A percentile compares a stretch with the other conserved stretches of the same genome.
Evolutionary conservation across 2,113 vertebrate species (phyloP).

Genomic region (Aplodontia rufa): DNA sequence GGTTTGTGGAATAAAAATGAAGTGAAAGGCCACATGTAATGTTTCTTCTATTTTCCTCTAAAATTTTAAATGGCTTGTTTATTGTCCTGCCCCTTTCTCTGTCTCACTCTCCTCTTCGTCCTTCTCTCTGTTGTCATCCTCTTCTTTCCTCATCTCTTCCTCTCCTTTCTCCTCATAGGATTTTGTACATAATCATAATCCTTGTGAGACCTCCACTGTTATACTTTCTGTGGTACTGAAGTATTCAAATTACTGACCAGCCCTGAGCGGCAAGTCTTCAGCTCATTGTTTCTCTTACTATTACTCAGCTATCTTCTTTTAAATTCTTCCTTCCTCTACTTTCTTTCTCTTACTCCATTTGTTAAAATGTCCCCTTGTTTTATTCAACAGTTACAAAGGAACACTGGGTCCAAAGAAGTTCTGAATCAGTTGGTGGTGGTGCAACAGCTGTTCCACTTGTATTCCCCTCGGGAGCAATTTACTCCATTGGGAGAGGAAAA

Average conservation of each 20-base stretch:
- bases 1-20: background rate
- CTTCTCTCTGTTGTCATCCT: background rate
- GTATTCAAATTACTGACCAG: background rate
- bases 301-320: background rate
- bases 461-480: slow-evolving; percentile 1
- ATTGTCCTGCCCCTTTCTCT: background rate
- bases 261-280: background rate
- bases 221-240: background rate
- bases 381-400: slow-evolving; percentile 31
- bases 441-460: slow-evolving; percentile 24
- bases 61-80: background rate
- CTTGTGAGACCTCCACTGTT: background rate
- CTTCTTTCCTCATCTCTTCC: background rate
- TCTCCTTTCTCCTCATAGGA: background rate
- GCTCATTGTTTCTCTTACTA: background rate
- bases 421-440: slow-evolving; percentile 11
- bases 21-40: background rate
- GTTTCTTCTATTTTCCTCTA: background rate
- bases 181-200: background rate
- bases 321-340: background rate
- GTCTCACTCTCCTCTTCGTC: slow-evolving; percentile 4
- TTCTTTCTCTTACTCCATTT: slow-evolving; percentile 1
- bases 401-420: background rate
- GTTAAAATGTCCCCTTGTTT: background rate
- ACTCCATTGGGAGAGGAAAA: background rate